A percentile compares a stretch with the other conserved stretches of the same genome.
These are phyloP conservation scores for Siderastrea siderea DNA, from an alignment of 92 coral and sea anemone species.

Conservation along the genomic window DNA sequence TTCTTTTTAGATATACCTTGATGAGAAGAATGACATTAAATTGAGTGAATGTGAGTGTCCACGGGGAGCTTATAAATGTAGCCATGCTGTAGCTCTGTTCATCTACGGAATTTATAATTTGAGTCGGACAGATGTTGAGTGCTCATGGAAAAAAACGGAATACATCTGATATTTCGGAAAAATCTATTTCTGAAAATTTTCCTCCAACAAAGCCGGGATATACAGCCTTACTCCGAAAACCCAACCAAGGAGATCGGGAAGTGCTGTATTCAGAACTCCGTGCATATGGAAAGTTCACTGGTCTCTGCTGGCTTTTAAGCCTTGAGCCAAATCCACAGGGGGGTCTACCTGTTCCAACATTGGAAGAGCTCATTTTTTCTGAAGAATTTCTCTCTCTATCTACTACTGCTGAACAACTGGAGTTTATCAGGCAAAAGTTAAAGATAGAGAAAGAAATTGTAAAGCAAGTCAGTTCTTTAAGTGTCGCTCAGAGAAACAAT, in stretches of 20 bases:
- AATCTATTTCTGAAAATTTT: conserved; percentile 40
- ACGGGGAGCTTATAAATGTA: conserved; percentile 46
- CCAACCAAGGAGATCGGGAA: conserved; percentile 23
- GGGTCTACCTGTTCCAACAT: conserved; percentile 39
- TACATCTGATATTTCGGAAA: not conserved
- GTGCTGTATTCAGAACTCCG: not conserved
- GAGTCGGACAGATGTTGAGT: conserved; percentile 61
- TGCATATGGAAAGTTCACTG: conserved; percentile 40
- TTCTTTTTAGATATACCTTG: conserved; percentile 38
- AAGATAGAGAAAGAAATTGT: conserved; percentile 13
- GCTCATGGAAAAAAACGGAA: conserved; percentile 52
- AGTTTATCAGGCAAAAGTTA: conserved; percentile 8
- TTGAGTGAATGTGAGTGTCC: conserved; percentile 57
- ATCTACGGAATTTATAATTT: conserved; percentile 60
- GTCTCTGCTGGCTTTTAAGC: conserved; percentile 56
- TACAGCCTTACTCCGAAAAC: conserved; percentile 25
- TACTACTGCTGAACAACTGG: conserved; percentile 14
- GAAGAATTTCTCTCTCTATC: conserved; percentile 31
- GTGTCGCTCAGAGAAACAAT: conserved; percentile 46
- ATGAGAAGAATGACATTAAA: conserved; percentile 29
- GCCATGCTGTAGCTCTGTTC: conserved; percentile 62
- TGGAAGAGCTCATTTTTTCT: conserved; percentile 46
- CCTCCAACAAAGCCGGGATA: conserved; percentile 56
- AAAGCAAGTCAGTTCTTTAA: conserved; percentile 30
- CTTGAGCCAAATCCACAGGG: conserved; percentile 37